phyloP scores from a whole-genome alignment of 2,113 vertebrate species.

The Triplophysa tibetana region DNA sequence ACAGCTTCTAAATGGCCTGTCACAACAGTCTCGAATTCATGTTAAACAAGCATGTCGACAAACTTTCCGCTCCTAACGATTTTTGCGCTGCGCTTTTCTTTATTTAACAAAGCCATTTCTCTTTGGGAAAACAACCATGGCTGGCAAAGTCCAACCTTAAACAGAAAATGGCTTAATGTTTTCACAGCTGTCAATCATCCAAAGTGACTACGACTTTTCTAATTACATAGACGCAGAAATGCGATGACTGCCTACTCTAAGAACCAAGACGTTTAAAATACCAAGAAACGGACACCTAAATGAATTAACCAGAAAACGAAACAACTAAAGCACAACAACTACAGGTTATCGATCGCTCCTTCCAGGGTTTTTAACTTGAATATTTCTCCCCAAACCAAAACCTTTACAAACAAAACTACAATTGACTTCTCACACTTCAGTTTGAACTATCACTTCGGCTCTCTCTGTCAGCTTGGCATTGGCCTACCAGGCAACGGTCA shows the following conservation, averaged over 20 bases:
- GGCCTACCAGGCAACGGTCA: slow-evolving; percentile 17
- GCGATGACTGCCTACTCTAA: slow-evolving; percentile 32
- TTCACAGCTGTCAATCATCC: slow-evolving; percentile 71
- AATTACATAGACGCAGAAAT: slow-evolving; percentile 68
- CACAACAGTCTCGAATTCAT: slow-evolving; percentile 59
- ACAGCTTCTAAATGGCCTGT: slow-evolving; percentile 49
- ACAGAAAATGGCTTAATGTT: slow-evolving; percentile 62
- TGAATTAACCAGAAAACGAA: background rate
- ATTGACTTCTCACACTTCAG: no score
- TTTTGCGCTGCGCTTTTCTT: slow-evolving; percentile 47
- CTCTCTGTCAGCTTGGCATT: slow-evolving; percentile 20
- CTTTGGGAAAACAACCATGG: slow-evolving; percentile 61
- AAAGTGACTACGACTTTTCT: slow-evolving; percentile 69
- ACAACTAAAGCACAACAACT: background rate
- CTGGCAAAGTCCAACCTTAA: slow-evolving; percentile 63
- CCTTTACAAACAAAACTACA: no score
- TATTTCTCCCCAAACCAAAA: background rate
- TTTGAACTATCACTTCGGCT: background rate
- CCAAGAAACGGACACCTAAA: background rate
- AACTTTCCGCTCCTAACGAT: slow-evolving; percentile 45
- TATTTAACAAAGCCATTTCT: slow-evolving; percentile 50
- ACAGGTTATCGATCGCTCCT: background rate
- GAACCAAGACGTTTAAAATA: background rate
- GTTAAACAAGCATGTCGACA: slow-evolving; percentile 42
- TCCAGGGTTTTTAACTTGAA: background rate